Evolutionary conservation across 37 sponge, comb jelly and placozoan genomes (phyloP).

Genomic region (Diacarnus erythraeanus): DNA sequence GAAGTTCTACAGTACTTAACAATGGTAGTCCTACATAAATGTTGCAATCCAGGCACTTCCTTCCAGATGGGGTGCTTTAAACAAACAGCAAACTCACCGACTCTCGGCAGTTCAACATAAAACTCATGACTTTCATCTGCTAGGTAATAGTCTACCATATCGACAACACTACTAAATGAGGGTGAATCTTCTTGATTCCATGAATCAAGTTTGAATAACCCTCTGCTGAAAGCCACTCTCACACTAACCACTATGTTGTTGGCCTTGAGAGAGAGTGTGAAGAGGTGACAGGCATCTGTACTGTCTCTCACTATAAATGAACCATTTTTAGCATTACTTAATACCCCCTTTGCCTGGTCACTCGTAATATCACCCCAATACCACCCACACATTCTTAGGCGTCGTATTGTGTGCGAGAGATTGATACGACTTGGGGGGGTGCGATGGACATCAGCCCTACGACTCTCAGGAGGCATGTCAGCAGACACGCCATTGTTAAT

Average conservation of each 20-base stretch:
- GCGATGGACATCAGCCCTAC: background rate
- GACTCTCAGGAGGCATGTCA: background rate
- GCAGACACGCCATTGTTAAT: background rate
- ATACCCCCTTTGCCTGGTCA: slow-evolving; percentile 66
- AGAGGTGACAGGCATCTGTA: slow-evolving; percentile 81
- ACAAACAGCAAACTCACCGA: slow-evolving; percentile 66
- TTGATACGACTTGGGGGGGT: slow-evolving; percentile 46
- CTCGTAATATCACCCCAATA: slow-evolving; percentile 90
- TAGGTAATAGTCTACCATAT: slow-evolving; percentile 77
- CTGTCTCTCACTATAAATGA: slow-evolving; percentile 91
- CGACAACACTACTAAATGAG: slow-evolving; percentile 73
- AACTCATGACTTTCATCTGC: slow-evolving; percentile 54
- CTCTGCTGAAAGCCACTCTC: slow-evolving; percentile 80
- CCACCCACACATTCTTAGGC: slow-evolving; percentile 89
- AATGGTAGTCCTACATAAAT: slow-evolving; percentile 69
- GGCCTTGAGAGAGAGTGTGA: slow-evolving; percentile 81
- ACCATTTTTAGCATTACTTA: slow-evolving; percentile 65
- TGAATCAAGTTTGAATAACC: slow-evolving; percentile 88
- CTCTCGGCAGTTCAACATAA: slow-evolving; percentile 62
- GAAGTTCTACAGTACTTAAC: slow-evolving; percentile 46
- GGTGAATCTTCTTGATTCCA: slow-evolving; percentile 71
- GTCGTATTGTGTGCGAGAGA: slow-evolving; percentile 68
- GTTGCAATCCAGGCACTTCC: slow-evolving; percentile 81
- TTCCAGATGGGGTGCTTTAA: slow-evolving; percentile 77
- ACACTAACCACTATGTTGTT: slow-evolving; percentile 69